Conservation (phyloP, 1,140 invertebrate species). For the Monomorium pharaonis region DNA sequence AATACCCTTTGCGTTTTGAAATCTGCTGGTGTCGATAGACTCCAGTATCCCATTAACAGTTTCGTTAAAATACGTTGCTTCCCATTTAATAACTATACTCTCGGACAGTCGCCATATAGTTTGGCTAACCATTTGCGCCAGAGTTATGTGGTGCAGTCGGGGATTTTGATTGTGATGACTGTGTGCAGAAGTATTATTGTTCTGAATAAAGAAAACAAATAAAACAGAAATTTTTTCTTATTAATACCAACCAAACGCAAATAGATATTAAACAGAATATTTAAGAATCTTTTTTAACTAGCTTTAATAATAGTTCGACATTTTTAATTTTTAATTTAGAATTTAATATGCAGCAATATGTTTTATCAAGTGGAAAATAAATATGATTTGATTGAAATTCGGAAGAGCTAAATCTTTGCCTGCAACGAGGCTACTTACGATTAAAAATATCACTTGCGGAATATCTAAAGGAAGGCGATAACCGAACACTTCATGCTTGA, state of each 20-base stretch:
- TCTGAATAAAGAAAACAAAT: constrained; percentile 35
- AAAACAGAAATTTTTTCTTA: neutral
- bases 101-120: constrained; percentile 82
- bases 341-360: neutral
- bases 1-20: constrained; percentile 74
- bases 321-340: neutral
- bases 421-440: constrained; percentile 58
- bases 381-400: neutral
- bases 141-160: constrained; percentile 64
- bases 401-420: neutral
- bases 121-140: constrained; percentile 77
- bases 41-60: constrained; percentile 65
- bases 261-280: neutral
- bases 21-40: constrained; percentile 62
- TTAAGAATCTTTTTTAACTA: neutral
- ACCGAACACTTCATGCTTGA: constrained; percentile 43
- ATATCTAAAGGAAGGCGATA: constrained; percentile 75
- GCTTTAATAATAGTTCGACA: no score
- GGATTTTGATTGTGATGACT: constrained; percentile 49
- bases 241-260: neutral
- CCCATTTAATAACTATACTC: constrained; percentile 79
- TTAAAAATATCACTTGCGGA: constrained; percentile 79
- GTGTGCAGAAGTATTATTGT: constrained; percentile 12
- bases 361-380: neutral
- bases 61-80: constrained; percentile 76